Conservation (phyloP, 2,888 invertebrate genomes). For the Oithona nana region DNA sequence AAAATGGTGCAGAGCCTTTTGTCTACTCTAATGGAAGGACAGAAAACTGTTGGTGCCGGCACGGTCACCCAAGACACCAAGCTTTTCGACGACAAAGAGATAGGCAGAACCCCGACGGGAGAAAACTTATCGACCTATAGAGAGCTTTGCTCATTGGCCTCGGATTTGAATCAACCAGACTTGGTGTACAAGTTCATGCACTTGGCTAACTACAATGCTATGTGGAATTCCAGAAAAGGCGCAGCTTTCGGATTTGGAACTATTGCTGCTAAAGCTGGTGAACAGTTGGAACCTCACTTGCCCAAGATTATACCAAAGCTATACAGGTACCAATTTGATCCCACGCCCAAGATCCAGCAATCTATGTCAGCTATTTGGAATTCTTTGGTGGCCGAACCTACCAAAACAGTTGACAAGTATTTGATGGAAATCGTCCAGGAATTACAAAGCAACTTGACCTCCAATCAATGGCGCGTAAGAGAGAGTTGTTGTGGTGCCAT, state of each 20-base stretch:
- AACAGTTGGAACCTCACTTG: slow-evolving; percentile 58
- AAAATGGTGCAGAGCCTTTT: slow-evolving; percentile 10
- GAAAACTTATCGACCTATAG: slow-evolving; percentile 80
- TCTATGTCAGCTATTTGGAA: slow-evolving; percentile 90
- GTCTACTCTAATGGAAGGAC: slow-evolving; percentile 21
- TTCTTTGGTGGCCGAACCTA: slow-evolving; percentile 62
- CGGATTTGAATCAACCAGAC: slow-evolving; percentile 84
- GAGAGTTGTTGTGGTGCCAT: slow-evolving; percentile 78
- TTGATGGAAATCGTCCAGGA: slow-evolving; percentile 61
- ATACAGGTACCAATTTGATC: slow-evolving; percentile 62
- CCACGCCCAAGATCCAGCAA: slow-evolving; percentile 71
- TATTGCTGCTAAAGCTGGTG: slow-evolving; percentile 61
- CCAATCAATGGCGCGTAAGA: slow-evolving; percentile 67
- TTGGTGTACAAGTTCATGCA: slow-evolving; percentile 90
- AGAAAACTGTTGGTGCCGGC: slow-evolving; percentile 20
- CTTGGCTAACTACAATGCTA: slow-evolving; percentile 76
- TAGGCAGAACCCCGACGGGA: slow-evolving; percentile 68
- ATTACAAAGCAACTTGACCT: slow-evolving; percentile 56
- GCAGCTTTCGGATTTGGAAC: slow-evolving; percentile 82
- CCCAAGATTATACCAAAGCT: slow-evolving; percentile 69
- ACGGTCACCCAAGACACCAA: slow-evolving; percentile 63
- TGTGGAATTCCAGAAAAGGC: slow-evolving; percentile 86
- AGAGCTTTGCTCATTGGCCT: slow-evolving; percentile 77
- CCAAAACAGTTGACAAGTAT: slow-evolving; percentile 53
- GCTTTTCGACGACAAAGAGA: slow-evolving; percentile 66